Evolutionary conservation across 2,888 invertebrate species (phyloP), one percentile per base, ranked within the genome.

Genomic region (Ramazzottius varieornatus): DNA sequence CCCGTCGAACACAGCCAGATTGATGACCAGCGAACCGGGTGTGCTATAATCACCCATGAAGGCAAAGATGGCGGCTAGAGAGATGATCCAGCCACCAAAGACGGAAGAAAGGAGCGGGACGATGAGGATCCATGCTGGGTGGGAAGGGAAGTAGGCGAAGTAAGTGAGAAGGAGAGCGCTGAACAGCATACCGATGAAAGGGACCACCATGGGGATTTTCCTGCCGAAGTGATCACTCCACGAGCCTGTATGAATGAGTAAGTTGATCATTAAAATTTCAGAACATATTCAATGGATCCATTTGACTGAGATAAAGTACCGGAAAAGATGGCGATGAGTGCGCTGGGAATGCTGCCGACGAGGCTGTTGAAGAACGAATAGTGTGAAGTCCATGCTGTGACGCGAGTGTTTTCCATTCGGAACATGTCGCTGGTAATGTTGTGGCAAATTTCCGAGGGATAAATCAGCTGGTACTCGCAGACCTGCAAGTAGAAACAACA

Each of bases 181-280:
- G 8, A 54, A 29, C 13, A 54, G n/a, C 54, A 54, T 54, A 8
- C 54, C 54, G 29, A 8, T 16, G 24, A n/a, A 54, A 8, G 54
- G 54, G 54, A 54, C 24, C 54, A 54, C 24, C 54, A 54, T 54
- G n/a, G 54, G 54, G 29, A 54, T 8, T 54, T 54, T 54, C 54
- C 54, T 16, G 4, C 54, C 54, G 54, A 54, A 54, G 29, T 54
- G 54, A 29, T 54, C 54, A 29, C 54, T 54, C 54, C 54, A 54
- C 29, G 54, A 54, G 29, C 54, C 54, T 54, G 24, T 16, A 29
- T 16, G 4, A 29, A n/a, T 4, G 24, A 54, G 8, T 4, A 54
- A 29, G 29, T 4, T 54, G 40, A 40, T 13, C 40, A 20, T 40
- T 13, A 40, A n/a, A n/a, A n/a, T n/a, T n/a, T n/a, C n/a, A n/a